Conservation (phyloP, 2,888 invertebrate species). For the Epirrhoe tristata region DNA sequence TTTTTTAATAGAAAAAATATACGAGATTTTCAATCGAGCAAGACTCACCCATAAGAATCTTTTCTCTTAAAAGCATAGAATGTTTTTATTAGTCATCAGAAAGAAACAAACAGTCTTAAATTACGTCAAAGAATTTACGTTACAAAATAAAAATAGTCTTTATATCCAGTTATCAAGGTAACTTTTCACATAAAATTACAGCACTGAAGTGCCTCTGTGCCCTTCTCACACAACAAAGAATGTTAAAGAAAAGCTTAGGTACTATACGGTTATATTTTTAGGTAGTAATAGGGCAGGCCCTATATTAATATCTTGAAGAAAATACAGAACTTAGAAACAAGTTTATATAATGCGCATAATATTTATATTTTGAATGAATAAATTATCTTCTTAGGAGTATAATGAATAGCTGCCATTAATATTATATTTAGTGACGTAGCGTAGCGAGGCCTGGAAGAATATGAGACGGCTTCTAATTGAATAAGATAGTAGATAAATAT, state of each 20-base stretch:
- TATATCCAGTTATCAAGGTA: not conserved
- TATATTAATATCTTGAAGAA: too few relatives aligned
- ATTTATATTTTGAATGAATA: not conserved
- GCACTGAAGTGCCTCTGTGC: conserved; percentile 1
- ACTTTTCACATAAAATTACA: not conserved
- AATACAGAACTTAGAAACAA: too few relatives aligned
- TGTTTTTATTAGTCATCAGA: not conserved
- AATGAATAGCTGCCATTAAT: conserved; percentile 43
- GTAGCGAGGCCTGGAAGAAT: conserved; percentile 50
- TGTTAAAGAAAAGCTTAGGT: not conserved
- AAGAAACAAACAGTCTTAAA: not conserved
- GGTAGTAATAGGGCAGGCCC: too few relatives aligned
- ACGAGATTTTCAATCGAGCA: too few relatives aligned
- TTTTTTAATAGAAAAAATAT: not conserved
- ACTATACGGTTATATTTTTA: too few relatives aligned
- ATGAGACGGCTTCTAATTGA: conserved; percentile 55
- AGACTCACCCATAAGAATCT: too few relatives aligned
- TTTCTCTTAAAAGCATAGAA: too few relatives aligned
- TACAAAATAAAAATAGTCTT: not conserved
- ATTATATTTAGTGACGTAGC: conserved; percentile 60
- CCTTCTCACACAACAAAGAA: not conserved
- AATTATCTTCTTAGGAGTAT: not conserved
- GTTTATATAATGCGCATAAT: not conserved
- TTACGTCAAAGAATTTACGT: not conserved
- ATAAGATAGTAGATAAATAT: conserved; percentile 54